Evolutionary conservation across 1,140 invertebrate genomes (phyloP), one percentile per base, ranked within the genome.

Genomic region (Drosophila sturtevanti): DNA sequence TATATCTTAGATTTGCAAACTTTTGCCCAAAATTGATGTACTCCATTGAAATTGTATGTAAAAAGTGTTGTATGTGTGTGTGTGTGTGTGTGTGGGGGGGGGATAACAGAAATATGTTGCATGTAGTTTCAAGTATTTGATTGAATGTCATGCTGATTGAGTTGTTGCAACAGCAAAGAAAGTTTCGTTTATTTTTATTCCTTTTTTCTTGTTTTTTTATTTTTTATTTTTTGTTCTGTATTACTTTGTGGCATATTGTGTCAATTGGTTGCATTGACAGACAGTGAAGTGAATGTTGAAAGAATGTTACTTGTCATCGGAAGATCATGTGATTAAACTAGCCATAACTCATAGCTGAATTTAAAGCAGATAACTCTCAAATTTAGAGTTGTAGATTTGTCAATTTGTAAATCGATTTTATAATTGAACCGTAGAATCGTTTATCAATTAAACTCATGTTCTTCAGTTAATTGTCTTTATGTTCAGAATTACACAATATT

Each of bases 91-190:
- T n/a, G n/a, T n/a, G n/a, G n/a, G n/a, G 41, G 41, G 41, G 21
- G 16, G 6, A 31, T 21, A 48, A 21, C 41, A 21, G 16, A 48
- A 48, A 48, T 48, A 48, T 48, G 41, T 48, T 48, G 41, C 18
- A 48, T 48, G 41, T 48, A 48, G 41, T 48, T 48, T 48, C 41
- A 18, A 48, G 41, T 18, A 61, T 61, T 41, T 77, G 74, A 81
- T 78, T 82, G 80, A 82, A 82, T 81, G 79, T 56, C 65, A 60
- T 56, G 60, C 75, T 87, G 82, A 86, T 86, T 86, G 82, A 87
- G 82, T 58, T 66, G 68, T 65, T 48, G 41, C 41, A 48, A 34
- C 9, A 35, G n/a, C 55, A 56, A 37, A 12, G 16, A 60, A 38
- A 37, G 6, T 18, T 41, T 34, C 27, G 22, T 52, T 52, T 51